A percentile compares a stretch with the other conserved stretches of the same genome.
These are phyloP conservation scores for Dryobotodes eremita DNA, from an alignment of 2,888 invertebrate species.

Conservation along the genomic window DNA sequence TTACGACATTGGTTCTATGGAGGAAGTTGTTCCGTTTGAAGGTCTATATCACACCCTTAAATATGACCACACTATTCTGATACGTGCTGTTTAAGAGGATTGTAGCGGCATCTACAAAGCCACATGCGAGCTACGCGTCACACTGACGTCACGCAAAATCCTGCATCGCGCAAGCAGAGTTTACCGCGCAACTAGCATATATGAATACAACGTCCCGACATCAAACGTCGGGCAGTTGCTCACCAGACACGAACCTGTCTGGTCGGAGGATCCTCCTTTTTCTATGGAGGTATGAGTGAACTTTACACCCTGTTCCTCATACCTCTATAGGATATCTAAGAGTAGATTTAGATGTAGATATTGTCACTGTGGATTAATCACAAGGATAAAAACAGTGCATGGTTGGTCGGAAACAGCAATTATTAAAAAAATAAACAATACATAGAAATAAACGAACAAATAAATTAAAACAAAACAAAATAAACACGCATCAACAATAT, in stretches of 20 bases:
- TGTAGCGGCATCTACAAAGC: too few species aligned
- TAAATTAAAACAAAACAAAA: conserved; percentile 28
- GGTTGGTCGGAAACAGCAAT: too few species aligned
- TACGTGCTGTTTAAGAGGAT: background rate
- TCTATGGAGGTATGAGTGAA: too few species aligned
- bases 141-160: too few species aligned
- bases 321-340: background rate
- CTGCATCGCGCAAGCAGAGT: too few species aligned
- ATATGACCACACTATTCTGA: background rate
- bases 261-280: too few species aligned
- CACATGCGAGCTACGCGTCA: too few species aligned
- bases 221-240: too few species aligned
- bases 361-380: background rate
- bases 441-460: background rate
- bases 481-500: conserved; percentile 6
- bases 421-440: background rate
- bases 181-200: too few species aligned
- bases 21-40: background rate
- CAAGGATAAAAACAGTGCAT: background rate
- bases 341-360: background rate
- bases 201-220: too few species aligned
- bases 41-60: background rate
- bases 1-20: background rate
- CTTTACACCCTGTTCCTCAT: too few species aligned
- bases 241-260: too few species aligned